A percentile compares a stretch with the other conserved stretches of the same genome.
Conservation (phyloP, 2,888 invertebrate genomes). For the Hartigia nigra region DNA sequence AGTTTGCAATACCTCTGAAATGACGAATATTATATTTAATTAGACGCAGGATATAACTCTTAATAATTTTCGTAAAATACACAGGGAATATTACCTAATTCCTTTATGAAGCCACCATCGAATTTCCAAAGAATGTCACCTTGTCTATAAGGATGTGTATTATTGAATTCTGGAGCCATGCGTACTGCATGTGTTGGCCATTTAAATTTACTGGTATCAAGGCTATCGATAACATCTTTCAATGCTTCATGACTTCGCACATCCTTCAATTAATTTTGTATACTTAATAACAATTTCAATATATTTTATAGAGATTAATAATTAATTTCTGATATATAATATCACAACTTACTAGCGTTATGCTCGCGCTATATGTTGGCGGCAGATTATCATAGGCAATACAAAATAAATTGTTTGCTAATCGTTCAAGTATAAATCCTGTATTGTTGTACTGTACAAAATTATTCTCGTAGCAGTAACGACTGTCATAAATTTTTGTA, state of each 20-base stretch:
- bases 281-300: neutral
- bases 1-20: conserved; percentile 52
- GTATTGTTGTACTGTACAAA: conserved; percentile 70
- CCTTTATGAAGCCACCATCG: conserved; percentile 39
- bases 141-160: conserved; percentile 44
- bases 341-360: conserved; percentile 33
- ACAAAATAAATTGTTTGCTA: conserved; percentile 70
- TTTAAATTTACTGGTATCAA: conserved; percentile 37
- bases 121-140: conserved; percentile 52
- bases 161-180: conserved; percentile 36
- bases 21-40: neutral
- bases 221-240: conserved; percentile 34
- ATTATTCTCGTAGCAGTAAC: conserved; percentile 70
- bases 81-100: conserved; percentile 43
- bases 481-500: conserved; percentile 55
- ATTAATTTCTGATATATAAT: neutral
- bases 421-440: conserved; percentile 58
- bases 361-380: conserved; percentile 49
- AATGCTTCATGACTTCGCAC: conserved; percentile 43
- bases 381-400: conserved; percentile 72
- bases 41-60: neutral
- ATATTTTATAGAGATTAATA: conserved; percentile 5
- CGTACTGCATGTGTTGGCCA: conserved; percentile 40
- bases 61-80: neutral
- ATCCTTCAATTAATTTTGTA: conserved; percentile 31